phyloP scores from a whole-genome alignment of 2,888 invertebrate genomes.

The Drosophila dives region DNA sequence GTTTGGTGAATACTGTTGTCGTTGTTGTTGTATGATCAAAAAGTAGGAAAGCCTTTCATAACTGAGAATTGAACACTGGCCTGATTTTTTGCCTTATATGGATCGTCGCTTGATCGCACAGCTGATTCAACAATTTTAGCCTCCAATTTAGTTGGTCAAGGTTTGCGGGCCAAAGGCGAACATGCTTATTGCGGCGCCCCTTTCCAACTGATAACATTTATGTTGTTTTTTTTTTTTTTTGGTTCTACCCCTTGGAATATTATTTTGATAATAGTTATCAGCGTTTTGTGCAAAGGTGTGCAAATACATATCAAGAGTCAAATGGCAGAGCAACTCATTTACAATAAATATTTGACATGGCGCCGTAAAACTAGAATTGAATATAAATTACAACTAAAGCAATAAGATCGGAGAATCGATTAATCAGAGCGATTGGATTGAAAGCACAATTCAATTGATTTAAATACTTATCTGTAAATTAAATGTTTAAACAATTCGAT shows the following conservation, averaged over 20 bases:
- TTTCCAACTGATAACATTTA: slow-evolving; percentile 38
- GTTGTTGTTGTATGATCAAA: neutral
- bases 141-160: slow-evolving; percentile 71
- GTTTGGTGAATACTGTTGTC: slow-evolving; percentile 8
- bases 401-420: slow-evolving; percentile 46
- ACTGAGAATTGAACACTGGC: slow-evolving; percentile 22
- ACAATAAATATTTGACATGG: slow-evolving; percentile 23
- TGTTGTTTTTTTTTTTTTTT: slow-evolving; percentile 5
- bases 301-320: slow-evolving; percentile 29
- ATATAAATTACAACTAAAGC: slow-evolving; percentile 39
- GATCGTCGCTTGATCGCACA: slow-evolving; percentile 38
- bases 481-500: neutral
- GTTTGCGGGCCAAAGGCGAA: slow-evolving; percentile 45
- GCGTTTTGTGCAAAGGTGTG: slow-evolving; percentile 37
- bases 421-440: slow-evolving; percentile 2
- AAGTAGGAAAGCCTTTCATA: slow-evolving; percentile 31
- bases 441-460: slow-evolving; percentile 4
- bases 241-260: slow-evolving; percentile 16
- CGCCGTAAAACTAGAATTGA: slow-evolving; percentile 43
- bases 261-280: slow-evolving; percentile 35
- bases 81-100: slow-evolving; percentile 38
- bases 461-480: neutral
- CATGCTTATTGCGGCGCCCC: slow-evolving; percentile 55
- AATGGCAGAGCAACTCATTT: slow-evolving; percentile 12
- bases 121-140: slow-evolving; percentile 56